Evolutionary conservation across 1,140 invertebrate species (phyloP), one percentile per base, ranked within the genome.

Genomic region (Meloidogyne exigua): DNA sequence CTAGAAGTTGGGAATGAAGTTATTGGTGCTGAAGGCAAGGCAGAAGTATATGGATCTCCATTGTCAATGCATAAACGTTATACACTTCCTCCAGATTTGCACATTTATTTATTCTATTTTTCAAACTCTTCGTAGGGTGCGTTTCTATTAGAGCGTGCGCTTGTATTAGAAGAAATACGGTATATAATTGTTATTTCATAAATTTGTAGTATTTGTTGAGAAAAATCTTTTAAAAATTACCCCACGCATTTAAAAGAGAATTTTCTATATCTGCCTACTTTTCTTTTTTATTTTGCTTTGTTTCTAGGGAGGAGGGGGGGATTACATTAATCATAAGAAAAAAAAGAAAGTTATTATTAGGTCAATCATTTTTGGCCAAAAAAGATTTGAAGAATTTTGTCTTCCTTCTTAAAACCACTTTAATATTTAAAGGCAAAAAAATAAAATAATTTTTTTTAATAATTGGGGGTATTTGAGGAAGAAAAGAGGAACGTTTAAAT

Each of bases 301-400:
- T 57, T 57, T n/a, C n/a, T n/a, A n/a, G n/a, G n/a, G n/a, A n/a
- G n/a, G n/a, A n/a, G n/a, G n/a, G n/a, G 18, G 13, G 49, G 49
- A 57, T 57, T 57, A 57, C 49, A 57, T n/a, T 9, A 57, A 57
- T 57, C 49, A 57, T n/a, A 57, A n/a, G 7, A 7, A 57, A 7
- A n/a, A n/a, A 57, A 44, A 1, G 18, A 15, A 15, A 44, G 9
- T 15, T 15, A 57, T 57, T 49, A 57, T 57, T 57, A 57, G 49
- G 49, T 57, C 49, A 57, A 57, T 57, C 49, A 57, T 57, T 57
- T 57, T n/a, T 57, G 49, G 49, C 49, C 18, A 57, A 57, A 57
- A 57, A 57, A 57, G 7, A n/a, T 44, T 44, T 44, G 4, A 57
- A n/a, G 13, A 44, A n/a, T 57, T 57, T 57, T 57, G 18, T n/a